Percentiles rank a stretch among this genome's conserved stretches.
These are phyloP conservation scores for Acrobasis consociella DNA, from an alignment of 2,888 invertebrate genomes.

Conservation along the genomic window DNA sequence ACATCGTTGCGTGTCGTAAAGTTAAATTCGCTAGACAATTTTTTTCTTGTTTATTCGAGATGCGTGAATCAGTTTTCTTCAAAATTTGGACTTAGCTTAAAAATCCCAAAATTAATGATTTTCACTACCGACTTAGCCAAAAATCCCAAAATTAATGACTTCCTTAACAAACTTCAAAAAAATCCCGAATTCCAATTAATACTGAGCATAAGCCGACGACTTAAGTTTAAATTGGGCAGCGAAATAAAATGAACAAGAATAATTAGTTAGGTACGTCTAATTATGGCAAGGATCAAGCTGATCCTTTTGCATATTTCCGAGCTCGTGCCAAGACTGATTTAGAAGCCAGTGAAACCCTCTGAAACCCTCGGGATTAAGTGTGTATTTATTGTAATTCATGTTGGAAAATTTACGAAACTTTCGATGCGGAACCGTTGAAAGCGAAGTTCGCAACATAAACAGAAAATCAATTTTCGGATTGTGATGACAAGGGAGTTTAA, in stretches of 20 bases:
- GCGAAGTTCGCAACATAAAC: constrained; percentile 11
- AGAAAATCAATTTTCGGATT: constrained; percentile 10
- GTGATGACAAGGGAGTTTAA: not conserved
- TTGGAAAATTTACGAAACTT: not conserved
- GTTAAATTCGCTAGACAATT: no score
- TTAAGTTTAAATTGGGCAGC: not conserved
- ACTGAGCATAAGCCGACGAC: not conserved
- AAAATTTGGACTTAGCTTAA: no score
- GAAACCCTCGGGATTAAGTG: constrained; percentile 4
- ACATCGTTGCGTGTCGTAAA: no score
- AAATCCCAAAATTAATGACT: not conserved
- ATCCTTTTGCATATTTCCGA: constrained; percentile 30
- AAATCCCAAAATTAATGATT: no score
- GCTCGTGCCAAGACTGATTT: constrained; percentile 28
- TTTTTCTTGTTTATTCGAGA: no score
- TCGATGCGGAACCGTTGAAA: constrained; percentile 16
- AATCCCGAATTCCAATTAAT: not conserved
- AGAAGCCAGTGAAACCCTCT: constrained; percentile 24
- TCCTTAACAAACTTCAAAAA: not conserved
- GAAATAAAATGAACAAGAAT: constrained; percentile 13
- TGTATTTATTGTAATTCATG: constrained; percentile 6
- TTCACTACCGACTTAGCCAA: not conserved
- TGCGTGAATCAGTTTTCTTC: no score
- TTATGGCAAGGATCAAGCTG: constrained; percentile 23
- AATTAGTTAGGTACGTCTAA: constrained; percentile 22